Percentiles rank a stretch among this genome's conserved stretches.
Conservation (phyloP, 2,888 invertebrate genomes). For the Cerastis leucographa region DNA sequence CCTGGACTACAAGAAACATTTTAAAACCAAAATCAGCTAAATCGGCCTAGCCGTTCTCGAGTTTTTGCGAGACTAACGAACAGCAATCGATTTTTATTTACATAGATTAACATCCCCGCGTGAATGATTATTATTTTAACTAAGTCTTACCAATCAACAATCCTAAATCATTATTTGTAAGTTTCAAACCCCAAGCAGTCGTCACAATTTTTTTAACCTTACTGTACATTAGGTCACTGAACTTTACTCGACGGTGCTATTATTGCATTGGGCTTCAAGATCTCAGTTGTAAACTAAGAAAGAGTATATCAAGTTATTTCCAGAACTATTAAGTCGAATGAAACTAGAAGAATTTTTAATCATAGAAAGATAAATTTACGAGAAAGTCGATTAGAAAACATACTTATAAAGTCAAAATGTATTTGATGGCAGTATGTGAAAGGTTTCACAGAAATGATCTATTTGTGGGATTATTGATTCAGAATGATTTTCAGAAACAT, state of each 20-base stretch:
- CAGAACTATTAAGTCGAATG: slow-evolving; percentile 1
- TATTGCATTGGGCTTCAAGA: slow-evolving; percentile 13
- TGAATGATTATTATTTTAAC: background rate
- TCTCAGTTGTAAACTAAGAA: slow-evolving; percentile 28
- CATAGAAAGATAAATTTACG: background rate
- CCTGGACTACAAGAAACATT: too few species aligned
- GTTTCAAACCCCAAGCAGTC: background rate
- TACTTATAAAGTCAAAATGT: background rate
- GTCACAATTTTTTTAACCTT: background rate
- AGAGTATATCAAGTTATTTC: slow-evolving; percentile 11
- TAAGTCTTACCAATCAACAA: too few species aligned
- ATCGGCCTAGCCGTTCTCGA: too few species aligned
- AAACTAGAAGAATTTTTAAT: background rate
- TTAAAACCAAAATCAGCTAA: too few species aligned
- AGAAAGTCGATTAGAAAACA: background rate
- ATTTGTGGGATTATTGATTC: background rate
- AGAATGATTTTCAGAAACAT: background rate
- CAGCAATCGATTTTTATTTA: too few species aligned
- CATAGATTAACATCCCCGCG: too few species aligned
- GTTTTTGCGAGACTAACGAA: too few species aligned
- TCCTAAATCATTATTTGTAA: background rate
- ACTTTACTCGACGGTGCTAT: slow-evolving; percentile 4
- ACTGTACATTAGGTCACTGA: slow-evolving; percentile 17
- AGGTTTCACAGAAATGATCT: background rate
- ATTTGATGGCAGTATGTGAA: background rate